Evolutionary conservation across 2,888 invertebrate genomes (phyloP).

Genomic region (Diarsia dahlii): DNA sequence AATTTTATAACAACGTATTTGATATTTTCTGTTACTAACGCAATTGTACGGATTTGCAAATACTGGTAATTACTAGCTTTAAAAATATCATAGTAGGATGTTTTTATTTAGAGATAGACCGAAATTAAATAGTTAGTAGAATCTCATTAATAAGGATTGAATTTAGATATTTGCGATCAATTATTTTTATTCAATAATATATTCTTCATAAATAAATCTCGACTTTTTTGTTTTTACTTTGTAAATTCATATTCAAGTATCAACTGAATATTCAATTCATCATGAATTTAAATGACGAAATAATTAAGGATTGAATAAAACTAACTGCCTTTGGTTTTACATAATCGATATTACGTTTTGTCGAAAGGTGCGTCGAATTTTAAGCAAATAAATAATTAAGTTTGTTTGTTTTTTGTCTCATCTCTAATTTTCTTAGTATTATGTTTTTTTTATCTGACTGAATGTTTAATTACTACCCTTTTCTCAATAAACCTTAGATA

Average conservation of each 20-base stretch:
- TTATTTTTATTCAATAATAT: too few relatives aligned
- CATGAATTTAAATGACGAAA: conserved; percentile 11
- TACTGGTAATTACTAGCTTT: background rate
- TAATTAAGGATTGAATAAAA: conserved; percentile 2
- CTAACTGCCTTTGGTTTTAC: background rate
- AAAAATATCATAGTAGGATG: background rate
- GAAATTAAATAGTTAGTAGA: background rate
- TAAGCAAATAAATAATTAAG: too few relatives aligned
- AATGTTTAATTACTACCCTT: background rate
- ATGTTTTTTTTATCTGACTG: background rate
- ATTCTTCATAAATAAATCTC: conserved; percentile 10
- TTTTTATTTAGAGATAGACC: background rate
- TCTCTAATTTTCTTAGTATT: too few relatives aligned
- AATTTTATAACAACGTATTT: background rate
- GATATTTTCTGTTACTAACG: background rate
- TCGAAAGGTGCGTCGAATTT: background rate
- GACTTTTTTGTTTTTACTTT: background rate
- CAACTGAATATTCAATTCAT: conserved; percentile 13
- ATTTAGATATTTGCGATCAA: background rate
- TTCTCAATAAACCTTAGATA: background rate
- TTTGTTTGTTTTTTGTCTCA: background rate
- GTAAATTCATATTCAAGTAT: background rate
- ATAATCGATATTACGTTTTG: background rate
- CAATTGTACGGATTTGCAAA: background rate
- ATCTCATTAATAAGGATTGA: background rate